These are phyloP conservation scores for Chlamydotis undulata DNA, from an alignment of 2,113 vertebrate species.

Conservation along the genomic window DNA sequence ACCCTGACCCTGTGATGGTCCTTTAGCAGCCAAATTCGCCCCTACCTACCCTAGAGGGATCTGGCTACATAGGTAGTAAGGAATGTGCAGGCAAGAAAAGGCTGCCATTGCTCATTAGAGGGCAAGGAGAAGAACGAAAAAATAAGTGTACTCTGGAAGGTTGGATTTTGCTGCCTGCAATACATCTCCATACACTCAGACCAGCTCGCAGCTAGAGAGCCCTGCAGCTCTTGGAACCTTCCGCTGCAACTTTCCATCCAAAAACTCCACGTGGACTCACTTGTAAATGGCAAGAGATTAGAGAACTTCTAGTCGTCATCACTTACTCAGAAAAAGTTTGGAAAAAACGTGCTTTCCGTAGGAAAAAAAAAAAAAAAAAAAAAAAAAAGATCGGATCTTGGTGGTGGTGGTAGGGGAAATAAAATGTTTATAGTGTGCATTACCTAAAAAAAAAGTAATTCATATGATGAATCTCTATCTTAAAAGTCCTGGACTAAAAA, in stretches of 20 bases:
- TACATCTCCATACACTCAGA: slow-evolving; percentile 58
- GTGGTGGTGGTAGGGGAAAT: not conserved
- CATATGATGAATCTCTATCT: slow-evolving; percentile 52
- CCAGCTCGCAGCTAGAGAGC: not conserved
- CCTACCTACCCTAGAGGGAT: not conserved
- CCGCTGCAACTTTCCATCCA: slow-evolving; percentile 53
- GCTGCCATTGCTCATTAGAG: not conserved
- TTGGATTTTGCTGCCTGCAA: slow-evolving; percentile 57
- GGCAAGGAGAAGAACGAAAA: slow-evolving; percentile 6
- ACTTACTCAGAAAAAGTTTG: slow-evolving; percentile 10
- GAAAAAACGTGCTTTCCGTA: not conserved
- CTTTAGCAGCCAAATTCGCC: not conserved
- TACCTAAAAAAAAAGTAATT: slow-evolving; percentile 44
- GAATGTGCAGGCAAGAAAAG: slow-evolving; percentile 15
- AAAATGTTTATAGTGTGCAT: slow-evolving; percentile 7
- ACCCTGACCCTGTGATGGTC: not conserved
- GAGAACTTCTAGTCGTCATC: slow-evolving; percentile 53
- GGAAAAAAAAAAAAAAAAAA: not conserved
- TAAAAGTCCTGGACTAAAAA: slow-evolving; percentile 36
- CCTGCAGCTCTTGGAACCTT: slow-evolving; percentile 45
- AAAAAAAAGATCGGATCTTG: not conserved
- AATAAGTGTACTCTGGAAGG: slow-evolving; percentile 46
- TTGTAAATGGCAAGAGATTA: slow-evolving; percentile 67
- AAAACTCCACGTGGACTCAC: slow-evolving; percentile 54
- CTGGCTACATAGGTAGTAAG: not conserved